Evolutionary conservation across 2,888 invertebrate genomes (phyloP).

Genomic region (Drosophila neonasuta): DNA sequence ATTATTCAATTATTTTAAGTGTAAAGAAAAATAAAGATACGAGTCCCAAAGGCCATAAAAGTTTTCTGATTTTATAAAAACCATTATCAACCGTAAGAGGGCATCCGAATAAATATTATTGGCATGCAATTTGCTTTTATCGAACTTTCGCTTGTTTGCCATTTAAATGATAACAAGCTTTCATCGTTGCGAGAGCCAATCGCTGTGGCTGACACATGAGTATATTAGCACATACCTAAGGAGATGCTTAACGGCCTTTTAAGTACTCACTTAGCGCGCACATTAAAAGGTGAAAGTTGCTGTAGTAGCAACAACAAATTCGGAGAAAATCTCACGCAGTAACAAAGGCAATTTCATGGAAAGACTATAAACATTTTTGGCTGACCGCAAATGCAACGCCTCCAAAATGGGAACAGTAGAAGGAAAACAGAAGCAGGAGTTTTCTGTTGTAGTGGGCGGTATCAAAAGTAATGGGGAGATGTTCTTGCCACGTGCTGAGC

Average conservation of each 20-base stretch:
- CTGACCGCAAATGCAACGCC: slow-evolving; percentile 34
- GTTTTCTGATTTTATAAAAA: neutral
- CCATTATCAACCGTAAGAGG: neutral
- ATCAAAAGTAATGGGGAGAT: neutral
- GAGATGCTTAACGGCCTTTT: slow-evolving; percentile 24
- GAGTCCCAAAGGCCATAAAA: neutral
- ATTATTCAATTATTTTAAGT: neutral
- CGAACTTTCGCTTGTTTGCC: neutral
- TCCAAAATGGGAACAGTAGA: neutral
- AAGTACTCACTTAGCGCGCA: slow-evolving; percentile 40
- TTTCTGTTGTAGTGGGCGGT: neutral
- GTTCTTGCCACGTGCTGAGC: slow-evolving; percentile 32
- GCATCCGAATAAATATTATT: neutral
- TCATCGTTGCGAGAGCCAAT: neutral
- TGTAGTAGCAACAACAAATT: slow-evolving; percentile 8
- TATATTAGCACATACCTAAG: slow-evolving; percentile 47
- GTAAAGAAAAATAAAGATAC: neutral
- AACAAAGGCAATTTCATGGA: slow-evolving; percentile 36
- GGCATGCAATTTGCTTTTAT: neutral
- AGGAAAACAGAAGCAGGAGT: neutral
- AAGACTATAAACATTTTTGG: slow-evolving; percentile 46
- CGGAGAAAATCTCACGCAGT: slow-evolving; percentile 16
- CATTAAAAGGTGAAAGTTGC: slow-evolving; percentile 39
- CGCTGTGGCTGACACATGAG: slow-evolving; percentile 10
- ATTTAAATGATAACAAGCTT: neutral